Percentiles rank a stretch among this genome's conserved stretches.
phyloP scores from a whole-genome alignment of 1,140 invertebrate species.

The Drosophila parvula region DNA sequence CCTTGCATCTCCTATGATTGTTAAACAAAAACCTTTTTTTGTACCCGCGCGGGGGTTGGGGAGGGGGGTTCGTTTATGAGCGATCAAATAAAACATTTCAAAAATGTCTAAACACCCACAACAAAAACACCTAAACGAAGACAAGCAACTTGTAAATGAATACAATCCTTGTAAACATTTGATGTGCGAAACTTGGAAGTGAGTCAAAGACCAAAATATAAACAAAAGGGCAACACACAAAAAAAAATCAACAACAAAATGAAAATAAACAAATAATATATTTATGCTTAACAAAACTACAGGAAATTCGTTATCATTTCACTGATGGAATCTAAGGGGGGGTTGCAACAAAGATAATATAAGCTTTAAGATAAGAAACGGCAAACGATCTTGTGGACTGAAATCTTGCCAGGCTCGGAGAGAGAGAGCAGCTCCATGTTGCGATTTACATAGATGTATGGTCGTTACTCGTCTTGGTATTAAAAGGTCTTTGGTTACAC shows the following conservation, averaged over 20 bases:
- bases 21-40: constrained; percentile 28
- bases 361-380: no score
- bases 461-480: no score
- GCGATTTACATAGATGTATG: no score
- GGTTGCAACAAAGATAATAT: no score
- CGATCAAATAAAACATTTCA: constrained; percentile 68
- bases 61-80: constrained; percentile 12
- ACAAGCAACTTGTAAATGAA: constrained; percentile 59
- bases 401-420: no score
- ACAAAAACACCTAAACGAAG: constrained; percentile 27
- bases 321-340: background rate
- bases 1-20: constrained; percentile 24
- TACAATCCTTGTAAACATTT: constrained; percentile 76
- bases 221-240: constrained; percentile 14
- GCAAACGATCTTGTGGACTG: no score
- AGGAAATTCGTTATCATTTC: constrained; percentile 5
- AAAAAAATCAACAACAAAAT: constrained; percentile 34
- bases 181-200: constrained; percentile 31
- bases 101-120: constrained; percentile 63
- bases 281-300: constrained; percentile 78
- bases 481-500: no score
- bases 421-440: no score
- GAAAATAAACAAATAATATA: constrained; percentile 52
- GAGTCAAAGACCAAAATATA: constrained; percentile 29
- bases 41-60: background rate